These are phyloP conservation scores for Sipunculus nudus DNA, from an alignment of 2,888 invertebrate species.

Conservation along the genomic window DNA sequence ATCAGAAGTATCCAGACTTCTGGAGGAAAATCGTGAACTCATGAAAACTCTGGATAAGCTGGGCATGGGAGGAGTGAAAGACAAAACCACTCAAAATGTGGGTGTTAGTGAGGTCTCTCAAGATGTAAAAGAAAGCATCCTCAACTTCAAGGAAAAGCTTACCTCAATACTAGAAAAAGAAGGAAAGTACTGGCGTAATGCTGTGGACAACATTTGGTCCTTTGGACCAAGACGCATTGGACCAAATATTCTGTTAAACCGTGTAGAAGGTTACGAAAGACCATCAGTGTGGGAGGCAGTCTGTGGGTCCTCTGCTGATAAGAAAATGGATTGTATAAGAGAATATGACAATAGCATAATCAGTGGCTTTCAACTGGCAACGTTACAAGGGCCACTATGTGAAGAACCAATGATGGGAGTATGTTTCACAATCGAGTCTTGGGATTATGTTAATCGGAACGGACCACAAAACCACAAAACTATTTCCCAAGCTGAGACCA, in stretches of 20 bases:
- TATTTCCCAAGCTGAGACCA: too few species aligned
- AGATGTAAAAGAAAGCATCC: slow-evolving; percentile 50
- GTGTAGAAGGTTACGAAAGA: slow-evolving; percentile 75
- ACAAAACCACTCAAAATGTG: too few species aligned
- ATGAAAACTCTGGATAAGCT: slow-evolving; percentile 76
- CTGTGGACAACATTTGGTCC: slow-evolving; percentile 78
- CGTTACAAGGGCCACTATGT: slow-evolving; percentile 91
- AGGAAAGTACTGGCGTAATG: slow-evolving; percentile 69
- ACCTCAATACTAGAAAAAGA: slow-evolving; percentile 72
- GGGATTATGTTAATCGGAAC: slow-evolving; percentile 72
- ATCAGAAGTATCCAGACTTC: slow-evolving; percentile 73
- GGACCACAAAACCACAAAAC: too few species aligned
- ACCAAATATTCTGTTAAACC: slow-evolving; percentile 88
- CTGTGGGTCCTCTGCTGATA: not conserved
- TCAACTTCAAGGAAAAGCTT: slow-evolving; percentile 71
- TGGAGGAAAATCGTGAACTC: slow-evolving; percentile 78
- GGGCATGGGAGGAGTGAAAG: too few species aligned
- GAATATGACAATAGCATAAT: slow-evolving; percentile 72
- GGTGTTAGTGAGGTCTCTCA: too few species aligned
- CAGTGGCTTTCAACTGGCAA: slow-evolving; percentile 73
- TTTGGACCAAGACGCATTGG: slow-evolving; percentile 91
- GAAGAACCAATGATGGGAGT: slow-evolving; percentile 98
- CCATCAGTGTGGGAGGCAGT: slow-evolving; percentile 66
- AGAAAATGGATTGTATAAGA: slow-evolving; percentile 30
- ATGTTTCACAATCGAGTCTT: slow-evolving; percentile 84